These are phyloP conservation scores for Hydra vulgaris DNA, from an alignment of 30 jellyfish, hydroid and myxozoan genomes.

Conservation along the genomic window DNA sequence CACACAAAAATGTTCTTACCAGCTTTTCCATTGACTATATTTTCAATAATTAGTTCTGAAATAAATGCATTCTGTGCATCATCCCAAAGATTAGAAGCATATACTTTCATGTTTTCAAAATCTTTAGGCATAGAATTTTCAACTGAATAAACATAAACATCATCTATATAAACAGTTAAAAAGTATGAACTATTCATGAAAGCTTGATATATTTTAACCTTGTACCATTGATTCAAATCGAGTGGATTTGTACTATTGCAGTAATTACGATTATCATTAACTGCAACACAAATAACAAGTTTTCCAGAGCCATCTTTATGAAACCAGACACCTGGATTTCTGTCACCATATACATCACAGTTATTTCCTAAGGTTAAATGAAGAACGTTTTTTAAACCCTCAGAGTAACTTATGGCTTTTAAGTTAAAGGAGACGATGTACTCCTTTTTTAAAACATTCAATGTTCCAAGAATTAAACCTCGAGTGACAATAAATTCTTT, in stretches of 20 bases:
- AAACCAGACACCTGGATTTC: not conserved
- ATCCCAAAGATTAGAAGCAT: not conserved
- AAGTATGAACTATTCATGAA: not conserved
- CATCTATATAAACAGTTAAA: too few species aligned
- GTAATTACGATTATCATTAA: not conserved
- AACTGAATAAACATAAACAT: not conserved
- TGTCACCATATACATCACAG: not conserved
- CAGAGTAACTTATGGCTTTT: not conserved
- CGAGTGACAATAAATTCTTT: too few species aligned
- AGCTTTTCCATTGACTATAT: not conserved
- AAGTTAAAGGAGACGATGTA: not conserved
- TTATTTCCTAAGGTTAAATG: not conserved
- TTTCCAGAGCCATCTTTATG: not conserved
- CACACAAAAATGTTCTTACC: too few species aligned
- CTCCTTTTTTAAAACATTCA: not conserved
- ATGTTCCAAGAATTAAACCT: too few species aligned
- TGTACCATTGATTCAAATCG: not conserved
- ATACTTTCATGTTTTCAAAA: not conserved
- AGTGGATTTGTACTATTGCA: not conserved
- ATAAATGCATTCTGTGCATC: not conserved
- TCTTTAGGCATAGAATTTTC: not conserved
- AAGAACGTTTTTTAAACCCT: not conserved
- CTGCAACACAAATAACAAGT: not conserved
- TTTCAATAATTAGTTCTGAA: not conserved
- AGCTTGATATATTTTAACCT: not conserved